Percentiles rank a stretch among this genome's conserved stretches.
These are phyloP conservation scores for Sandelia bainsii DNA, from an alignment of 2,797 vertebrate species.

Conservation along the genomic window DNA sequence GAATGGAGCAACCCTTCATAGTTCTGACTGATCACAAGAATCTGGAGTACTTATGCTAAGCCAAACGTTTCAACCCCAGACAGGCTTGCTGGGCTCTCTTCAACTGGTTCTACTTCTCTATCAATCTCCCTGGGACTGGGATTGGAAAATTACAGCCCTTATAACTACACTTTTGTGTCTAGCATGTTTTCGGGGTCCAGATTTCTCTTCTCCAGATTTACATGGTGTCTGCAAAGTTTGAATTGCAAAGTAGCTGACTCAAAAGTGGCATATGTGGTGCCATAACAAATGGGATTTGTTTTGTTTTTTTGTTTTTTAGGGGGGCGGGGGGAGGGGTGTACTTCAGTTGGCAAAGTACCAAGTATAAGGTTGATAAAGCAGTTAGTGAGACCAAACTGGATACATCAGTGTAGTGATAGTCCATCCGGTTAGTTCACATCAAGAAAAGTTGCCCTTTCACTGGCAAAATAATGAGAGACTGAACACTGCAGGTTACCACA, in stretches of 20 bases:
- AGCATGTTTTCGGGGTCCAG: too few relatives aligned
- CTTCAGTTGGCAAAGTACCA: slow-evolving; percentile 4
- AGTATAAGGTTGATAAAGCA: slow-evolving; percentile 23
- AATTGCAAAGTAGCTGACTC: slow-evolving; percentile 1
- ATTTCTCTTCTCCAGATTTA: too few relatives aligned
- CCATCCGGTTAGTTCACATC: slow-evolving; percentile 34
- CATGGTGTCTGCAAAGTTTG: slow-evolving; percentile 1
- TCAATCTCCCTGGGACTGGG: too few relatives aligned
- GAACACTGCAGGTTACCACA: slow-evolving; percentile 67
- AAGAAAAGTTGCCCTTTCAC: slow-evolving; percentile 72
- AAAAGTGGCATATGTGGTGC: neutral
- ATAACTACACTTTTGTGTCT: too few relatives aligned
- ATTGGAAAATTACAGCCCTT: too few relatives aligned
- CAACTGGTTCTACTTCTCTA: too few relatives aligned
- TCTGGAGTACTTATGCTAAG: too few relatives aligned
- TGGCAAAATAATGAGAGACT: slow-evolving; percentile 74
- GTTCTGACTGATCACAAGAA: too few relatives aligned
- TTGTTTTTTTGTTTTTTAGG: neutral
- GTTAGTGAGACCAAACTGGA: slow-evolving; percentile 34
- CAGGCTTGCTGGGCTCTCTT: too few relatives aligned
- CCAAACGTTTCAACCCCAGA: too few relatives aligned
- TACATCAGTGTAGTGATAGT: slow-evolving; percentile 24
- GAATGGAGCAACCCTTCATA: too few relatives aligned
- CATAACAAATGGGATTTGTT: slow-evolving; percentile 16
- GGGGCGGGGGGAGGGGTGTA: neutral